phyloP scores from a whole-genome alignment of 1,140 invertebrate genomes.

The Drosophila lini region DNA sequence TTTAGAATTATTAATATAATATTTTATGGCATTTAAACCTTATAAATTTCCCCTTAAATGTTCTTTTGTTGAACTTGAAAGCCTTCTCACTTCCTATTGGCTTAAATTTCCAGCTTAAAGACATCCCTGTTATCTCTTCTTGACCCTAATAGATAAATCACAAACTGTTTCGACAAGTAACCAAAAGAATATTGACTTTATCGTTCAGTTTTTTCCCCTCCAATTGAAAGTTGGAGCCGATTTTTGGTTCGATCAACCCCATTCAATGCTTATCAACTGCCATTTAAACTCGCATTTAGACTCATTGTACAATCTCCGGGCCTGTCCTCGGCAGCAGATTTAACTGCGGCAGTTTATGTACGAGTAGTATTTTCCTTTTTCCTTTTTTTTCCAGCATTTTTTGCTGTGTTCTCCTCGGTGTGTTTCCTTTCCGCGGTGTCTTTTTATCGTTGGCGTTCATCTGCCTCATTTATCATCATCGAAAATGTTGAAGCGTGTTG shows the following conservation, averaged over 20 bases:
- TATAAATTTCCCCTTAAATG: background rate
- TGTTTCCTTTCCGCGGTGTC: constrained; percentile 40
- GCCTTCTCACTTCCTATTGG: background rate
- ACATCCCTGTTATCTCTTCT: background rate
- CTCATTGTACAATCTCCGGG: constrained; percentile 49
- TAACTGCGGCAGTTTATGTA: constrained; percentile 1
- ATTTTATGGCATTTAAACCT: background rate
- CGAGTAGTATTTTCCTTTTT: constrained; percentile 14
- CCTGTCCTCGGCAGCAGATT: constrained; percentile 37
- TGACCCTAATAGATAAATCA: constrained; percentile 4
- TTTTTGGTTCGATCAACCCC: constrained; percentile 40
- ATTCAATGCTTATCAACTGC: constrained; percentile 61
- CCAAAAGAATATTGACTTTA: background rate
- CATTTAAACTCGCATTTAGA: constrained; percentile 64
- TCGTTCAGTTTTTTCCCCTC: constrained; percentile 1
- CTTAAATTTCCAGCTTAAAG: background rate
- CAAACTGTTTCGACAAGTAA: background rate
- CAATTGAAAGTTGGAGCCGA: constrained; percentile 41
- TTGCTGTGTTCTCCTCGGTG: constrained; percentile 15
- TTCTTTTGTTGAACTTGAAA: background rate
- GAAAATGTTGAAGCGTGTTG: constrained; percentile 66
- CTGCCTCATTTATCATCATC: constrained; percentile 67
- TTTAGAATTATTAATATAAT: background rate
- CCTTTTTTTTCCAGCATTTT: constrained; percentile 19
- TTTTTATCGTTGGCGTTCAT: constrained; percentile 64